Conservation (phyloP, 2,888 invertebrate genomes). For the Drosophila helvetica region DNA sequence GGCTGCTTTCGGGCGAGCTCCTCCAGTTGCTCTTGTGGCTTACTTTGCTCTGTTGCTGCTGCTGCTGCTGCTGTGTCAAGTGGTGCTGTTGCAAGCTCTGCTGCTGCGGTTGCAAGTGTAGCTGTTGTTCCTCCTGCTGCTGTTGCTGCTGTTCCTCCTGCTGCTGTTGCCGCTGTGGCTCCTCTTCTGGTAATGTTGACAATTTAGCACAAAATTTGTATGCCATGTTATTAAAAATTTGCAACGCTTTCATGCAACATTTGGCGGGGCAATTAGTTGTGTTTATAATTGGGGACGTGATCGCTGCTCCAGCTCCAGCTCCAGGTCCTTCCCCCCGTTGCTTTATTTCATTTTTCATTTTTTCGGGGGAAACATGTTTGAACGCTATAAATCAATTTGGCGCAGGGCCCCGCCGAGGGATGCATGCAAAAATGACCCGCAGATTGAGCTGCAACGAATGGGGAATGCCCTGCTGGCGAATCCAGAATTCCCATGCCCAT, state of each 20-base stretch:
- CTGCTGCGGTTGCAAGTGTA: conserved; percentile 3
- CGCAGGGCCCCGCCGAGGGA: conserved; percentile 47
- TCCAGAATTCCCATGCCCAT: not conserved
- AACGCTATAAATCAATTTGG: conserved; percentile 76
- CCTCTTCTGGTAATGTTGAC: conserved; percentile 64
- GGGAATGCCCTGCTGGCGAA: conserved; percentile 39
- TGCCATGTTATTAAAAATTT: conserved; percentile 69
- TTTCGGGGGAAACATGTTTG: conserved; percentile 63
- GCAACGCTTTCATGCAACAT: conserved; percentile 73
- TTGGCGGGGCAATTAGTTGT: conserved; percentile 69
- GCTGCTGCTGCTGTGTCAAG: conserved; percentile 40
- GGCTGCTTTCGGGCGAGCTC: conserved; percentile 7
- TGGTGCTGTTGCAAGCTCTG: conserved; percentile 25
- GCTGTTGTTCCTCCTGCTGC: conserved; percentile 1
- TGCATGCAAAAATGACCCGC: conserved; percentile 49
- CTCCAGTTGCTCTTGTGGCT: conserved; percentile 15
- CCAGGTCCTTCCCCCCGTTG: not conserved
- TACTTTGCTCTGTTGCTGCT: conserved; percentile 23
- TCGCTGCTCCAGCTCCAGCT: conserved; percentile 16
- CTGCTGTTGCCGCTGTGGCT: conserved; percentile 3
- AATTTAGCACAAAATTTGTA: conserved; percentile 76
- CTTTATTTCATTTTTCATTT: conserved; percentile 15
- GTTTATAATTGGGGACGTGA: conserved; percentile 74
- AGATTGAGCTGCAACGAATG: conserved; percentile 6
- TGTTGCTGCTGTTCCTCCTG: conserved; percentile 7